Evolutionary conservation across 2,113 vertebrate genomes (phyloP).

Genomic region (Galbula dea): DNA sequence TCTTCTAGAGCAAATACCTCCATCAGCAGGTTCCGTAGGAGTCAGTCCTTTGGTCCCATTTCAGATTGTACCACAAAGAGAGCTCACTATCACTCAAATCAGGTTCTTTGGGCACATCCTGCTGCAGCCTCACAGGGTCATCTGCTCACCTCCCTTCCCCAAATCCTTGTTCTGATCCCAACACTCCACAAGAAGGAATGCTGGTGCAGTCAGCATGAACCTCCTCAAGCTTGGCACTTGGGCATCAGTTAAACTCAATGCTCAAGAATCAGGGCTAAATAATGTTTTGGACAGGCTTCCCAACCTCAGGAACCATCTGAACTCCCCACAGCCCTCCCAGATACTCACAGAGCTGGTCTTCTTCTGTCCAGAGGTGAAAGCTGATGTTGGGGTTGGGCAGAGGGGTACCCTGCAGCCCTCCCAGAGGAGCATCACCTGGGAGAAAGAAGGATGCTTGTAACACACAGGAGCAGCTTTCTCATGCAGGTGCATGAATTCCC

Average conservation of each 20-base stretch:
- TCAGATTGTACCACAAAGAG: neutral
- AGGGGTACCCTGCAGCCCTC: constrained; percentile 46
- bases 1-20: neutral
- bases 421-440: constrained; percentile 12
- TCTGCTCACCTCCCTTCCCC: neutral
- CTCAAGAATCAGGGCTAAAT: neutral
- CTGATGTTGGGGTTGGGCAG: constrained; percentile 88
- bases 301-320: neutral
- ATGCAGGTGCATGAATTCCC: accelerated
- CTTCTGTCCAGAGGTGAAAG: constrained; percentile 89
- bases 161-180: accelerated
- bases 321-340: neutral
- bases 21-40: neutral
- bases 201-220: neutral
- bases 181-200: neutral
- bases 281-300: neutral
- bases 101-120: neutral
- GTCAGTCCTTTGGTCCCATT: neutral
- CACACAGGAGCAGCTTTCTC: neutral
- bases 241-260: neutral
- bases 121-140: neutral
- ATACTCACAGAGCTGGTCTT: constrained; percentile 85
- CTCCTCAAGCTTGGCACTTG: accelerated
- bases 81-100: neutral
- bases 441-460: neutral